Percentiles rank a stretch among this genome's conserved stretches.
These are phyloP conservation scores for Pseudococcus jackbeardsleyi DNA, from an alignment of 2,888 invertebrate genomes.

Conservation along the genomic window DNA sequence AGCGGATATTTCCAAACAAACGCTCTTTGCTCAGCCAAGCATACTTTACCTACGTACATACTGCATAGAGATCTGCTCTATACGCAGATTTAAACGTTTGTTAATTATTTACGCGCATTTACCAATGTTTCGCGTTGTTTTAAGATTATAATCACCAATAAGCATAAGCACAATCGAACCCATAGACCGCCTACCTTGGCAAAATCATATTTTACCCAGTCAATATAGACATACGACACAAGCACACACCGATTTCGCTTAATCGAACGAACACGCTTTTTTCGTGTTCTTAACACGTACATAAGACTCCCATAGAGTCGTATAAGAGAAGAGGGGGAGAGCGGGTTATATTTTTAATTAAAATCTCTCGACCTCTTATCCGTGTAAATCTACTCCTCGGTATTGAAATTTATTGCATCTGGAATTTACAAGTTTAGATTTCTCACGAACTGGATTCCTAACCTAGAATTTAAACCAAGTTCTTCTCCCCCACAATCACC, in stretches of 20 bases:
- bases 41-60: not conserved
- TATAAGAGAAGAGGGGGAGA: not conserved
- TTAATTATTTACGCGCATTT: constrained; percentile 53
- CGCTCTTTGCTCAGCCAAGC: not conserved
- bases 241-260: not conserved
- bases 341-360: constrained; percentile 52
- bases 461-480: constrained; percentile 32
- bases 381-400: constrained; percentile 53
- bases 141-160: constrained; percentile 35
- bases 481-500: not conserved
- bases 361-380: constrained; percentile 55
- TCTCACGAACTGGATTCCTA: constrained; percentile 55
- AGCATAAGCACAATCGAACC: not conserved
- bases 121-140: constrained; percentile 45
- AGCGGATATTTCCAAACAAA: not conserved
- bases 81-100: constrained; percentile 20
- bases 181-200: constrained; percentile 44
- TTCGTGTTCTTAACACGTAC: constrained; percentile 53
- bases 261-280: constrained; percentile 52
- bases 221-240: not conserved
- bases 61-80: not conserved
- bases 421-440: constrained; percentile 55
- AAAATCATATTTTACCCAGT: constrained; percentile 38
- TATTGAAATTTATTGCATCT: constrained; percentile 55
- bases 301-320: constrained; percentile 30